Conservation (phyloP, 2,797 vertebrate genomes). For the Sebastes reedi region DNA sequence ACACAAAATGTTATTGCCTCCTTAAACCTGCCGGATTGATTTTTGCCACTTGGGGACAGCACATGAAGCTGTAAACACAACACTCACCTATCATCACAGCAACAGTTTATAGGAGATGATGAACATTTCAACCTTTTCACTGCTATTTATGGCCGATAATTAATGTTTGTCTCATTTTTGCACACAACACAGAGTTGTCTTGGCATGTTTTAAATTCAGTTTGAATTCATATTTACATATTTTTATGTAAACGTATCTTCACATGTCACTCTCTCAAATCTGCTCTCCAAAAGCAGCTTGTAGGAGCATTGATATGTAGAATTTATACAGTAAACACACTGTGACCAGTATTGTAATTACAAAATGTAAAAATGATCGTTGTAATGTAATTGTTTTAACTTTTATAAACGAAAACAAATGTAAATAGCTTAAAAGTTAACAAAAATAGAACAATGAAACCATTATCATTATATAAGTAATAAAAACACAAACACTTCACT, state of each 20-base stretch:
- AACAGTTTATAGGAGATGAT: no score
- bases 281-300: background rate
- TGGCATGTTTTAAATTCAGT: background rate
- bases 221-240: background rate
- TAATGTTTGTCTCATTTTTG: background rate
- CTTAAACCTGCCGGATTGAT: no score
- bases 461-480: background rate
- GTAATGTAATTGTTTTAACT: constrained; percentile 12
- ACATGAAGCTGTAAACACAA: no score
- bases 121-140: no score
- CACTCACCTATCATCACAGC: no score
- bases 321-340: background rate
- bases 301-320: background rate
- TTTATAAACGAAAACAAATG: constrained; percentile 7
- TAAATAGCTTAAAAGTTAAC: background rate
- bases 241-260: background rate
- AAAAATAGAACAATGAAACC: no score
- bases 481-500: background rate
- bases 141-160: background rate
- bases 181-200: background rate
- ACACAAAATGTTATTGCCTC: no score
- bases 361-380: background rate
- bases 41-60: no score
- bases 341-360: background rate
- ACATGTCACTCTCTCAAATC: background rate